phyloP scores from a whole-genome alignment of 1,140 invertebrate species.

The Sweltsa coloradensis region DNA sequence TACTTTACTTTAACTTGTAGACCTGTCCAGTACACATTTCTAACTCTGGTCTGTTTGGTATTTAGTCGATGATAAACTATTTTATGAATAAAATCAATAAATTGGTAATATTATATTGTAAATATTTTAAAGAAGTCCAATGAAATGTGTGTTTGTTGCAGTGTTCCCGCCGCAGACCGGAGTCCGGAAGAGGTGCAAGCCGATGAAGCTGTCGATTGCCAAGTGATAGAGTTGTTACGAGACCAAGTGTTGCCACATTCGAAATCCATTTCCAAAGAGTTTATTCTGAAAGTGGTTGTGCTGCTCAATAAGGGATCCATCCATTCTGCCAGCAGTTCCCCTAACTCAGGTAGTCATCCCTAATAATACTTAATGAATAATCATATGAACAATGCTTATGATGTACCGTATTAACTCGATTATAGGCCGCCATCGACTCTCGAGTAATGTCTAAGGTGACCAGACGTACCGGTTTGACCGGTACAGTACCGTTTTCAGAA shows the following conservation, averaged over 20 bases:
- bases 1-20: too few species aligned
- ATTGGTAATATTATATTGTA: conserved; percentile 5
- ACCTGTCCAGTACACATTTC: too few species aligned
- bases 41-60: conserved; percentile 21
- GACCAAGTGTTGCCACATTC: conserved; percentile 78
- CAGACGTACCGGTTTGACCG: too few species aligned
- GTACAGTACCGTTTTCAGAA: too few species aligned
- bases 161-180: conserved; percentile 44
- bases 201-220: conserved; percentile 76
- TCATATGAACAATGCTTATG: too few species aligned
- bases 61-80: too few species aligned
- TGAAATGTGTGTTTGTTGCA: conserved; percentile 24
- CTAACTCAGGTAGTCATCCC: conserved; percentile 35
- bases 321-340: conserved; percentile 56
- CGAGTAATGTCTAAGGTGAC: too few species aligned
- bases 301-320: conserved; percentile 89
- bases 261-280: conserved; percentile 65
- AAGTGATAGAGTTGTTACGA: conserved; percentile 73
- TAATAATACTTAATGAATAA: too few species aligned
- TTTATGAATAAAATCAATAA: conserved; percentile 13
- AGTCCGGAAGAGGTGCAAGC: conserved; percentile 69
- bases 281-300: conserved; percentile 76
- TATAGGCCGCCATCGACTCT: too few species aligned
- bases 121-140: conserved; percentile 12
- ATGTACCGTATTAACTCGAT: too few species aligned